Evolutionary conservation across 2,797 vertebrate genomes (phyloP), one percentile per base, ranked within the genome.

Genomic region (Zenarchopterus dispar): DNA sequence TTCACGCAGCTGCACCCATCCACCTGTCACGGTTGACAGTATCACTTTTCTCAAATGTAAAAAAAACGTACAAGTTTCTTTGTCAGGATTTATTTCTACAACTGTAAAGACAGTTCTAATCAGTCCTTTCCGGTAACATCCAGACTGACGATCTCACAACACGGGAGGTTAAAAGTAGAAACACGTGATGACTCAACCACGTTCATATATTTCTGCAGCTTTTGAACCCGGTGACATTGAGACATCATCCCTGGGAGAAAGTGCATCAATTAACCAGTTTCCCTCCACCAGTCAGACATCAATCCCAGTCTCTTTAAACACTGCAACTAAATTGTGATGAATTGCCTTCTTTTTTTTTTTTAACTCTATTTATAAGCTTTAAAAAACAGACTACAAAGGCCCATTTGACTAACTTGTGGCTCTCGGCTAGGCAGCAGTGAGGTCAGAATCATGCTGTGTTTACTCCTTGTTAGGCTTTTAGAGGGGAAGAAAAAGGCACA

Each of bases 371-470:
- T n/a, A n/a, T n/a, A n/a, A n/a, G n/a, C n/a, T n/a, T n/a, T n/a
- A n/a, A n/a, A n/a, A n/a, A 33, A 41, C 56, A 51, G 55, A 67
- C 47, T 53, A 77, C 66, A 67, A 59, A 75, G 60, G 21, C 18
- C 42, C 31, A 7, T 54, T 66, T 59, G 46, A 73, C 33, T 9
- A 55, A 65, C 54, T 48, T 49, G 60, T 0, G 9, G 67, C 61
- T 72, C 65, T 43, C 19, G 51, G 51, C 23, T 10, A 53, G 17
- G 53, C 55, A 59, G 54, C 31, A 47, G 15, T 70, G 71, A 83
- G 62, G 56, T 70, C 64, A 59, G 55, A 64, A 54, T 72, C 63
- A 6, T 45, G 48, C 58, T 67, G 62, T 18, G 44, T 44, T 70
- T 70, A 51, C 62, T 67, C 39, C 66, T 62, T 8, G 3, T 24